A percentile compares a stretch with the other conserved stretches of the same genome.
These are phyloP conservation scores for Conomelus anceps DNA, from an alignment of 2,888 invertebrate genomes.

Conservation along the genomic window DNA sequence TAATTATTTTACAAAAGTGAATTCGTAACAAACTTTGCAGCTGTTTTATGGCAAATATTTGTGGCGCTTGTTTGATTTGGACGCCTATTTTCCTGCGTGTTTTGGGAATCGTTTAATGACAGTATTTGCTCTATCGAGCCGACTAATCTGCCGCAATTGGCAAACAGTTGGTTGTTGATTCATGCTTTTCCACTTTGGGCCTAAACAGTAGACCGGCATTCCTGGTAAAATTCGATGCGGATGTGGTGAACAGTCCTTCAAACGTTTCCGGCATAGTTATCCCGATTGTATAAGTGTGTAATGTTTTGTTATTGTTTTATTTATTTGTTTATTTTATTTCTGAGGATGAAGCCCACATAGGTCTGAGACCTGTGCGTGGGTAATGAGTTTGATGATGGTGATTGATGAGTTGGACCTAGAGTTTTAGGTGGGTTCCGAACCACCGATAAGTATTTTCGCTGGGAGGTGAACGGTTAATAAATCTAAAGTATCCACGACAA, in stretches of 20 bases:
- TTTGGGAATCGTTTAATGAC: neutral
- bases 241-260: neutral
- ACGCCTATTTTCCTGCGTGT: neutral
- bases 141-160: neutral
- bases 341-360: too few species aligned
- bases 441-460: too few species aligned
- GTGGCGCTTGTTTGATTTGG: neutral
- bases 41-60: neutral
- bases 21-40: neutral
- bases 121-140: neutral
- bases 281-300: too few species aligned
- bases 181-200: too few species aligned
- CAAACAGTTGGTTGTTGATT: neutral
- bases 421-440: too few species aligned
- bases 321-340: too few species aligned
- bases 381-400: too few species aligned
- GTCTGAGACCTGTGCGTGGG: too few species aligned
- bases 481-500: too few species aligned
- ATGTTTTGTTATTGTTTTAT: too few species aligned
- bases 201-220: neutral
- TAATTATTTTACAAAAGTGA: neutral
- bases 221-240: neutral
- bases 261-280: neutral
- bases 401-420: too few species aligned
- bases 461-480: too few species aligned